Evolutionary conservation across 2,113 vertebrate genomes (phyloP).

Genomic region (Polypterus senegalus): DNA sequence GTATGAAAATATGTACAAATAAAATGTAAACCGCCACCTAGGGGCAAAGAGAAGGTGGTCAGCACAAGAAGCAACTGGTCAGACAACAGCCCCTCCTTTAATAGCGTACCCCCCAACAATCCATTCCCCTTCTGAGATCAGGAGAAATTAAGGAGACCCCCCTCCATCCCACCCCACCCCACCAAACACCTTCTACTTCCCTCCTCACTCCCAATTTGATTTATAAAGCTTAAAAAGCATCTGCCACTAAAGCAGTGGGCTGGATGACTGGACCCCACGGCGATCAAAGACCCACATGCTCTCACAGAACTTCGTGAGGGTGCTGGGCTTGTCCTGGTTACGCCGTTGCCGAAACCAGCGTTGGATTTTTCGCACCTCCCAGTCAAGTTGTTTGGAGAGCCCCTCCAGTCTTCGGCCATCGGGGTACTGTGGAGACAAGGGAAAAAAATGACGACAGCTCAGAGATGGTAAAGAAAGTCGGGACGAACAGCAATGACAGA

Average conservation of each 20-base stretch:
- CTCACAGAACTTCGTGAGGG: conserved; percentile 88
- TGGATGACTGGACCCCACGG: not conserved
- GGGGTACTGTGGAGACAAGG: conserved; percentile 57
- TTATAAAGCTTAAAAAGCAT: too few species aligned
- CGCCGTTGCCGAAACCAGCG: conserved; percentile 91
- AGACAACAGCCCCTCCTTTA: too few species aligned
- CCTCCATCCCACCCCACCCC: too few species aligned
- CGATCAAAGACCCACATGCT: conserved; percentile 75
- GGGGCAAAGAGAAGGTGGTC: conserved; percentile 24
- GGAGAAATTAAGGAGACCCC: too few species aligned
- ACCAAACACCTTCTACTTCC: not conserved
- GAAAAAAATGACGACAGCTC: conserved; percentile 8
- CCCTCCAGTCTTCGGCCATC: conserved; percentile 76
- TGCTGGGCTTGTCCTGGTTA: conserved; percentile 93
- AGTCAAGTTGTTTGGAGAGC: conserved; percentile 92
- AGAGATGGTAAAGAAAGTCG: too few species aligned
- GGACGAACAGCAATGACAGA: too few species aligned
- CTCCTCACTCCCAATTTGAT: too few species aligned
- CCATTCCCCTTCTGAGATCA: too few species aligned
- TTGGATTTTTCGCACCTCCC: conserved; percentile 85
- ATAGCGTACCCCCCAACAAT: too few species aligned
- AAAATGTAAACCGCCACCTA: conserved; percentile 97
- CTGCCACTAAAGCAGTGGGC: too few species aligned
- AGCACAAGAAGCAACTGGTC: too few species aligned
- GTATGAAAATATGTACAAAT: conserved; percentile 81